phyloP scores from a whole-genome alignment of 2,113 vertebrate species.

The Pterophyllum scalare region DNA sequence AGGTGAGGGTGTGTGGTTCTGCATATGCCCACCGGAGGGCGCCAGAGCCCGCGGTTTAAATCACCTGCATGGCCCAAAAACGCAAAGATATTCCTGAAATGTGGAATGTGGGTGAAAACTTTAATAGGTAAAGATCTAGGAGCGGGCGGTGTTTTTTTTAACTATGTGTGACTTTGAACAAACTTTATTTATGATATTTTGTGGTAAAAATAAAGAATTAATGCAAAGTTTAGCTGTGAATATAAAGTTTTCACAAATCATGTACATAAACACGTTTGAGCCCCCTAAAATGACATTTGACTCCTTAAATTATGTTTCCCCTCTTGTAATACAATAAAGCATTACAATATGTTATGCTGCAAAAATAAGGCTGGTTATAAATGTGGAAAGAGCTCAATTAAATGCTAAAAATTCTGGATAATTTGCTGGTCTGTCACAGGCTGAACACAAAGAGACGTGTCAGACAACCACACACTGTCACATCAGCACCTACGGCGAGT shows the following conservation, averaged over 20 bases:
- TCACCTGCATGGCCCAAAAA: not conserved
- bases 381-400: not conserved
- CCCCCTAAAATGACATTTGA: not conserved
- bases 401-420: not conserved
- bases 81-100: not conserved
- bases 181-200: not conserved
- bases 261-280: not conserved
- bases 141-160: not conserved
- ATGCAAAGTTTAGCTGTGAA: no score
- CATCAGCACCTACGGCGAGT: not conserved
- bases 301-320: not conserved
- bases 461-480: not conserved
- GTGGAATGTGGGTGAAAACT: no score
- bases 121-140: not conserved
- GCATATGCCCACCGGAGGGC: constrained; percentile 14
- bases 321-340: not conserved
- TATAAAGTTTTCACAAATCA: not conserved
- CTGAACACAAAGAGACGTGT: not conserved
- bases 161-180: not conserved
- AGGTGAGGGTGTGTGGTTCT: constrained; percentile 1
- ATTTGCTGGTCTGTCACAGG: not conserved
- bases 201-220: no score
- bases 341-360: not conserved
- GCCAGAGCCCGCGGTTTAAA: constrained; percentile 44
- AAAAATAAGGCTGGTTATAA: not conserved